Base-by-base conservation (phyloP, 2,888 invertebrate species). In the Emesis russula region DNA sequence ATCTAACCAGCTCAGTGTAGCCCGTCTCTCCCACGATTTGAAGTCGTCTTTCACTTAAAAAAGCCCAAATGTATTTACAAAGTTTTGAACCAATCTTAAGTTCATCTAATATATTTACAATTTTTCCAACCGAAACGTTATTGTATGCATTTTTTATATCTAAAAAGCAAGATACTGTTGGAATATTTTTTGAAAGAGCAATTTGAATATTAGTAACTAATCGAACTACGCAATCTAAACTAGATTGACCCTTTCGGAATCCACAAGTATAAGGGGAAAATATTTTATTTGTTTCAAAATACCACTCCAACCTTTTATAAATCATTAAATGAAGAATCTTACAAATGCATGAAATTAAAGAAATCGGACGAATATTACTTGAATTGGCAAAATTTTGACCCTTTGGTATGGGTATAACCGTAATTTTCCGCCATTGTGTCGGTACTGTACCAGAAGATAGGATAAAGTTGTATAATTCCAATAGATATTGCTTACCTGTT, bases 131-230 rank as follows among this genome's bases (percentile, higher is more conserved):
- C 25, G 89, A 33, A 1, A 96, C 86, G 79, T 95, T 95, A 82
- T 95, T 95, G 41, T 96, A 95, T 0, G 94, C 95, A 70, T 84
- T 94, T 15, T 95, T 86, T 5, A 95, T 90, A 76, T 95, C 95
- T 33, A 95, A 18, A 83, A 95, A 95, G 77, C 94, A 95, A 0
- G 73, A 93, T 1, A 92, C n/a, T 0, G 94, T 95, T 6, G 66
- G 0, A 0, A 63, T 3, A 48, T 85, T 82, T 25, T 91, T 84
- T 2, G 86, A 77, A 74, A 94, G 92, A 0, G 94, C 95, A 41
- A 44, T 53, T 71, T 89, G 87, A 31, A 92, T 85, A 38, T 38
- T 11, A 36, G 85, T 41, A 2, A 87, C 79, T 44, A 92, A n/a
- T 4, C 79, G 41, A 0, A 74, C 36, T 4, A 90, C 25, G 76